Evolutionary conservation across 2,797 vertebrate genomes (phyloP).

Genomic region (Aldrovandia affinis): DNA sequence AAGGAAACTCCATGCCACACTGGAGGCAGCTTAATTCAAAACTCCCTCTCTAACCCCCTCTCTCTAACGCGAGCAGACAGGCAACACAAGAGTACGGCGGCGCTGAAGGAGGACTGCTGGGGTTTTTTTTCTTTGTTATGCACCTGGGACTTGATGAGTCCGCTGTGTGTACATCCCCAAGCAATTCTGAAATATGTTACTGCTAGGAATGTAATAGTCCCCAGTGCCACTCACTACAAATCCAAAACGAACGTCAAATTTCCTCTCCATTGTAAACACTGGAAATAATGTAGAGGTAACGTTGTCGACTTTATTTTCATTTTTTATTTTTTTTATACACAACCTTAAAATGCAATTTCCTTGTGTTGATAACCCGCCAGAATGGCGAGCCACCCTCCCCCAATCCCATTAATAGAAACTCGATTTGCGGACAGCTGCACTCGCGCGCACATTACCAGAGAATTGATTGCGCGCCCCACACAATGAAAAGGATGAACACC

Average conservation of each 20-base stretch:
- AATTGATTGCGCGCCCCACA: conserved; percentile 85
- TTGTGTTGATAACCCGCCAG: conserved; percentile 64
- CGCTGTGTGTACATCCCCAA: no score
- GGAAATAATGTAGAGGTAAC: neutral
- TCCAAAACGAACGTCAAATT: conserved; percentile 56
- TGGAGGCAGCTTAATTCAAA: neutral
- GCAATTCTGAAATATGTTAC: no score
- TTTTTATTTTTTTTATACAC: neutral
- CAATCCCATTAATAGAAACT: conserved; percentile 84
- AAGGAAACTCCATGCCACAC: neutral
- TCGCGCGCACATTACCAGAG: conserved; percentile 83
- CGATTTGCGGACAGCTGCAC: conserved; percentile 86
- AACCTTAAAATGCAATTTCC: conserved; percentile 58
- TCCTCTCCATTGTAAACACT: neutral
- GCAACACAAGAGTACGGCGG: no score
- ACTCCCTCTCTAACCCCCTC: no score
- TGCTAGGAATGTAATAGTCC: no score
- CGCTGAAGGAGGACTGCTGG: no score
- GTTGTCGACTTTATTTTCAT: neutral
- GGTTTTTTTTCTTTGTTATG: no score
- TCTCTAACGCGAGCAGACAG: no score
- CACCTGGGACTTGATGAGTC: no score
- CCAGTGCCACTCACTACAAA: conserved; percentile 17
- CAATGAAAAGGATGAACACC: conserved; percentile 88
- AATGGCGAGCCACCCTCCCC: conserved; percentile 60